Percentiles rank a stretch among this genome's conserved stretches.
These are phyloP conservation scores for Cyclina sinensis DNA, from an alignment of 1,140 invertebrate species.

Conservation along the genomic window DNA sequence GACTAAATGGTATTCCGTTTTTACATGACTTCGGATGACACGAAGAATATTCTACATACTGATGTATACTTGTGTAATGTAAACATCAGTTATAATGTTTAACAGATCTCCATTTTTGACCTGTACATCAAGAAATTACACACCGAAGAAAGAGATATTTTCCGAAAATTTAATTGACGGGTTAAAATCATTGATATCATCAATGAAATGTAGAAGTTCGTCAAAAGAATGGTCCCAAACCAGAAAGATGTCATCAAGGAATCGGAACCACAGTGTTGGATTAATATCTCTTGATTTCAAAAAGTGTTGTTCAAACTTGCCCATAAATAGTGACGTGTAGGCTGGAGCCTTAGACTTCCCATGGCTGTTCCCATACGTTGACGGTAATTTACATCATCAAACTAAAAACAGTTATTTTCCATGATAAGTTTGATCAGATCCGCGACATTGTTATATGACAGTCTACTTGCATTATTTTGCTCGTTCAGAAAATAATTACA, in stretches of 20 bases:
- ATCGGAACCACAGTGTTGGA: slow-evolving; percentile 29
- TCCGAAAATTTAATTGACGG: slow-evolving; percentile 17
- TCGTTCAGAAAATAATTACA: slow-evolving; percentile 28
- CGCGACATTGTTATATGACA: no score
- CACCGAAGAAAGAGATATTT: neutral
- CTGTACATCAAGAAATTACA: neutral
- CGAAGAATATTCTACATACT: slow-evolving; percentile 8
- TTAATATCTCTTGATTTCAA: neutral
- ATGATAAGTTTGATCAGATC: no score
- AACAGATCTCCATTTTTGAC: neutral
- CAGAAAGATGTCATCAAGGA: slow-evolving; percentile 50
- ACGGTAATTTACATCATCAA: neutral
- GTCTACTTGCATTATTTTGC: neutral
- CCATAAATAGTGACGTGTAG: slow-evolving; percentile 31
- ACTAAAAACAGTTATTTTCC: slow-evolving; percentile 53
- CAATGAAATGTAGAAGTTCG: slow-evolving; percentile 11
- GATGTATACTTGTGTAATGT: slow-evolving; percentile 1
- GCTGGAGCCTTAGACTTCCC: slow-evolving; percentile 23
- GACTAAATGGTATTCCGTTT: neutral
- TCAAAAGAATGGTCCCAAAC: slow-evolving; percentile 33
- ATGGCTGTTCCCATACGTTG: slow-evolving; percentile 29
- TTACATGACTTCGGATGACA: slow-evolving; percentile 9
- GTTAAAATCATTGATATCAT: slow-evolving; percentile 25
- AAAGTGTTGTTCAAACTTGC: slow-evolving; percentile 37
- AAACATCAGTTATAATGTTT: neutral